Conservation (phyloP, 2,888 invertebrate genomes). For the Andrena bicolor region DNA sequence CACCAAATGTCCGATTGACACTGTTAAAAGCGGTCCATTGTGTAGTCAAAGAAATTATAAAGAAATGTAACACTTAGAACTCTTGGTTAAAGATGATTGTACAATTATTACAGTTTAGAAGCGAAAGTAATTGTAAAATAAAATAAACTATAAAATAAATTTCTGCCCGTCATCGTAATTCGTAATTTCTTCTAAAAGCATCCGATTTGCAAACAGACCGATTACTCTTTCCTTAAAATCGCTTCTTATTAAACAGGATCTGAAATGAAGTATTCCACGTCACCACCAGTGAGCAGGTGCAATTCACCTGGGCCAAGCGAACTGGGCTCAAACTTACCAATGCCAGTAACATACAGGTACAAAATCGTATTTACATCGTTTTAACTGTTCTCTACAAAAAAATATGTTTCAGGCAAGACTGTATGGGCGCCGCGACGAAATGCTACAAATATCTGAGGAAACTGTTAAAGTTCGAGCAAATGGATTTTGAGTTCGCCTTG, state of each 20-base stretch:
- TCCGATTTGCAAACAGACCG: not conserved
- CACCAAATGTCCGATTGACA: slow-evolving; percentile 19
- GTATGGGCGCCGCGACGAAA: slow-evolving; percentile 94
- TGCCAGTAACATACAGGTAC: slow-evolving; percentile 86
- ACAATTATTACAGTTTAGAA: slow-evolving; percentile 4
- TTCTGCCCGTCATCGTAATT: not conserved
- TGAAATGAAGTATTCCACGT: slow-evolving; percentile 88
- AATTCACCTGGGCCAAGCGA: slow-evolving; percentile 80
- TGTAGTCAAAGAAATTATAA: not conserved
- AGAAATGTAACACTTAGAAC: not conserved
- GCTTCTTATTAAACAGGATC: slow-evolving; percentile 17
- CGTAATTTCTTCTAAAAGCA: not conserved
- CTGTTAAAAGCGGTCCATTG: not conserved
- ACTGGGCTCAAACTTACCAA: slow-evolving; percentile 88
- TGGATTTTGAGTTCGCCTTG: slow-evolving; percentile 99
- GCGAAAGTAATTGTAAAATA: not conserved
- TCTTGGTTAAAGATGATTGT: not conserved
- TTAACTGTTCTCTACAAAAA: slow-evolving; percentile 73
- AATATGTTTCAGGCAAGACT: slow-evolving; percentile 87
- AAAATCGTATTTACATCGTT: not conserved
- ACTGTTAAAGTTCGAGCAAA: slow-evolving; percentile 96
- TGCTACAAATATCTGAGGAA: slow-evolving; percentile 94
- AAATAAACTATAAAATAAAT: not conserved
- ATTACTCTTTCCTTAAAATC: not conserved
- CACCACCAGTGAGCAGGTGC: slow-evolving; percentile 86